These are phyloP conservation scores for Tineola bisselliella DNA, from an alignment of 2,888 invertebrate species.

Conservation along the genomic window DNA sequence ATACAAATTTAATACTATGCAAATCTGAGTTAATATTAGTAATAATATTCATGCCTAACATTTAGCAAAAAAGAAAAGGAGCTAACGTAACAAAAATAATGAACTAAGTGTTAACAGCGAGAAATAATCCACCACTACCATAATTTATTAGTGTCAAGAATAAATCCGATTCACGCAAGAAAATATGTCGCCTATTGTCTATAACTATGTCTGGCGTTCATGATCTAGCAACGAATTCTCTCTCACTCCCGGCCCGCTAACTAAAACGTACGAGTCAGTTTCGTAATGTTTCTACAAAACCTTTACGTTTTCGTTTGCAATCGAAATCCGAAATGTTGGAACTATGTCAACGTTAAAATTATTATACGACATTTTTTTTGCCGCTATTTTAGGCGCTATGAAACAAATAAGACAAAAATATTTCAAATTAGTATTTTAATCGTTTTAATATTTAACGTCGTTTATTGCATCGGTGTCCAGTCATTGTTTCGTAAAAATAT, in stretches of 20 bases:
- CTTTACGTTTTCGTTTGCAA: neutral
- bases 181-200: constrained; percentile 14
- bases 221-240: constrained; percentile 6
- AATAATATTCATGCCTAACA: neutral
- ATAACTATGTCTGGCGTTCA: constrained; percentile 13
- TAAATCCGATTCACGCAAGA: constrained; percentile 14
- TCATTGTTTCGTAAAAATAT: constrained; percentile 33
- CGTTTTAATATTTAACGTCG: too few relatives aligned
- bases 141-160: constrained; percentile 15
- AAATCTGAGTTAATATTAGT: neutral
- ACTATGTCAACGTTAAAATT: neutral
- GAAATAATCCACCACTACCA: constrained; percentile 1
- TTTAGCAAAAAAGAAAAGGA: neutral
- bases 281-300: neutral
- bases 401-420: neutral
- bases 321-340: neutral
- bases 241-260: constrained; percentile 2
- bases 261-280: neutral
- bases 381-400: too few relatives aligned
- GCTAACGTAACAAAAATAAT: neutral
- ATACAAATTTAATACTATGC: neutral
- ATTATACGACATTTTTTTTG: too few relatives aligned
- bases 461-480: constrained; percentile 32
- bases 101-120: constrained; percentile 1
- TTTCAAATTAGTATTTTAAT: constrained; percentile 33